Base-by-base conservation (phyloP, 1,140 invertebrate genomes). In the Sycophila sp. region DNA sequence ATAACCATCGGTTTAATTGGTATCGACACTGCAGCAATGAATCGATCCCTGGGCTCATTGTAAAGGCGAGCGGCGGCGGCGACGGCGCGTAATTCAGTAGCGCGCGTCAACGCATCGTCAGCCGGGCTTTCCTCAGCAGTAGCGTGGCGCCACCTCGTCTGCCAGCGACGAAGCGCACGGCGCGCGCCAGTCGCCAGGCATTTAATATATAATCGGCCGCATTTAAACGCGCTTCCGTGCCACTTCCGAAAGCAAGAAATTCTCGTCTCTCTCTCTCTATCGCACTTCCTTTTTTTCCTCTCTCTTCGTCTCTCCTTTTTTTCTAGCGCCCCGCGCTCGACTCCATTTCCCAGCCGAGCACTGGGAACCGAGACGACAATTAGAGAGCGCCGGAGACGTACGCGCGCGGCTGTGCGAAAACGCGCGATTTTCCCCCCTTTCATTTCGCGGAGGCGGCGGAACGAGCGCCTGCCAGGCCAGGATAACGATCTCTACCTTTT, bases 111-210 rank as follows among this genome's bases (percentile, higher is more conserved):
- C 73, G 78, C 71, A 72, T 72, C 53, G 77, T 81, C 80, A 71
- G 80, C 32, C 58, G 32, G 15, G 19, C 17, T 19, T 36, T 15
- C 3, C 10, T 22, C 1, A 4, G 17, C 36, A n/a, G 30, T 28
- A 26, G 30, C n/a, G 79, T 82, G 79, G 71, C 78, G 81, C 82
- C 79, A 81, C 82, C 83, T 84, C 34, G 49, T 56, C 56, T 51
- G 8, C 13, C 28, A 4, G 4, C 11, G 19, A 5, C 0, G 24
- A 24, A 66, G 38, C 30, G 53, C 28, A 4, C 5, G 11, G 26
- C 19, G 15, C 15, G 36, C 34, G 24, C 15, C 17, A 19, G 28
- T 22, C 3, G 28, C 5, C 59, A 62, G 71, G 42, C 32, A 71
- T 15, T 26, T 17, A 60, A 32, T 63, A n/a, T n/a, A 72, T 70